Base-by-base conservation (phyloP, 2,797 vertebrate species). In the Amblyopsis hoosieri region DNA sequence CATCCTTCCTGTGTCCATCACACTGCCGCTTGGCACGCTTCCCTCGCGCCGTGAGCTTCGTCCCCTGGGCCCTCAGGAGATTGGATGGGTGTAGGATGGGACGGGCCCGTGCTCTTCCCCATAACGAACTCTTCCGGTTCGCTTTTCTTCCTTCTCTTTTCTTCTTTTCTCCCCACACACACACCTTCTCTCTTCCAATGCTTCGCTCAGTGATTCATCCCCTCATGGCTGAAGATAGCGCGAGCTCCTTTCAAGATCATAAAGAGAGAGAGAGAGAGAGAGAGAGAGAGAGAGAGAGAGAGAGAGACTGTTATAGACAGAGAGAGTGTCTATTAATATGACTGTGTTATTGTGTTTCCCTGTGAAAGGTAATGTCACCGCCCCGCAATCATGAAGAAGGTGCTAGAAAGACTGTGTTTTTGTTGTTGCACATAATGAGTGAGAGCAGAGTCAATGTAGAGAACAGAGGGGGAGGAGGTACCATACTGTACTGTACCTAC, bases 171-270 rank as follows among this genome's bases (percentile, higher is more conserved):
- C 50, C 56, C 65, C 69, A 57, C 55, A 67, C 50, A 46, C 52
- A 48, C 42, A 14, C 19, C 15, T 45, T 79, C 72, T 74, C 69
- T 74, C 76, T 60, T 82, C 65, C 64, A 48, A 76, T 55, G 64
- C 72, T 68, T 68, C 69, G 71, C 54, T 83, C 73, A 62, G 71
- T 79, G 83, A 74, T 54, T 87, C 83, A 87, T 77, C 72, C 72
- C 74, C 69, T 86, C 78, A 66, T 76, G 65, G 75, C 33, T 63
- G 76, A 76, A 72, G 81, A 79, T 67, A 51, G 76, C n/a, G 12
- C 12, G 64, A 76, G 66, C 60, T 84, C 83, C 90, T 90, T 73
- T 72, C 85, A 72, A 85, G 53, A 79, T 68, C 54, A 61, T 53
- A 75, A 64, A 78, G 55, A 82, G 60, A 86, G 70, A 75, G 50